Percentiles rank a stretch among this genome's conserved stretches.
Conservation (phyloP, 2,797 vertebrate genomes). For the Chaenodraco wilsoni region DNA sequence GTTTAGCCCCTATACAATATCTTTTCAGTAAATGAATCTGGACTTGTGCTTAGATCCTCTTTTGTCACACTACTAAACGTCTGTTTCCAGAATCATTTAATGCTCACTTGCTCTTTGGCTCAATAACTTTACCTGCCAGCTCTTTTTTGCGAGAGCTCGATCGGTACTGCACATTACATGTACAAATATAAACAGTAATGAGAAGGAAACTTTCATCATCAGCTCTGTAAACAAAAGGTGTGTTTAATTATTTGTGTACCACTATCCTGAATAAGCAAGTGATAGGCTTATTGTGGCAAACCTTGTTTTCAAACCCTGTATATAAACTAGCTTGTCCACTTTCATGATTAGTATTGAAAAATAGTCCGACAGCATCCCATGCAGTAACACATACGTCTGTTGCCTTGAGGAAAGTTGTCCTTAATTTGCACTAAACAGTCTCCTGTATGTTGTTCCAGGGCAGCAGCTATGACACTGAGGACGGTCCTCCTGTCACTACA, state of each 20-base stretch:
- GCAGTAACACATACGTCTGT: neutral
- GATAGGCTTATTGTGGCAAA: neutral
- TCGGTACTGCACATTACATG: neutral
- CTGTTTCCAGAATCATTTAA: neutral
- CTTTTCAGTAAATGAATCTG: too few relatives aligned
- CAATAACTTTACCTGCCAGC: neutral
- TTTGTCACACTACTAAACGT: too few relatives aligned
- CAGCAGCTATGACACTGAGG: conserved; percentile 97
- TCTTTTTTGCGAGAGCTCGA: neutral
- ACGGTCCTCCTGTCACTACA: conserved; percentile 98
- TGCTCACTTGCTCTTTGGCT: neutral
- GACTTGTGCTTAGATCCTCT: too few relatives aligned
- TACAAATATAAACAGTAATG: neutral
- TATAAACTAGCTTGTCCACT: neutral
- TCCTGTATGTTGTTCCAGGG: conserved; percentile 82
- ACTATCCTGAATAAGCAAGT: too few relatives aligned
- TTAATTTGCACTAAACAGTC: conserved; percentile 1
- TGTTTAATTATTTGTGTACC: neutral
- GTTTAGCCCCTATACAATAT: too few relatives aligned
- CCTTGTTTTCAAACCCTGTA: too few relatives aligned
- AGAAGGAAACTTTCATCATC: neutral
- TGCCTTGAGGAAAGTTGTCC: neutral
- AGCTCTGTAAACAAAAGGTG: neutral
- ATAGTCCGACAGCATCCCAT: neutral
- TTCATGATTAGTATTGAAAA: neutral